Percentiles rank a stretch among this genome's conserved stretches.
phyloP scores from a whole-genome alignment of 2,113 vertebrate genomes.

The Nothobranchius kuhntae region DNA sequence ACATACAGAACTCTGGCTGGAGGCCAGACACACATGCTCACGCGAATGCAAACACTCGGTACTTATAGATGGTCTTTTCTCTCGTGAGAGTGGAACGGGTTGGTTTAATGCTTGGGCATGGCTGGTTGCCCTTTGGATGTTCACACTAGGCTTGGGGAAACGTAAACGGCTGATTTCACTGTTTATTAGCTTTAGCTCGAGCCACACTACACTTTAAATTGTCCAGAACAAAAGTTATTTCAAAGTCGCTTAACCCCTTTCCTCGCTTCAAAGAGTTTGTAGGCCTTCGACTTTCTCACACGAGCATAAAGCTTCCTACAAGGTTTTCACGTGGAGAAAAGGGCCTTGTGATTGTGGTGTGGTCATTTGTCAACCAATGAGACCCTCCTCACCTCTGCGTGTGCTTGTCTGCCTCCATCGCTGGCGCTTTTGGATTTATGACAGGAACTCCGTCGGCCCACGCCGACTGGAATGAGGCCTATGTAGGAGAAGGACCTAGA shows the following conservation, averaged over 20 bases:
- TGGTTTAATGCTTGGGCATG: constrained; percentile 41
- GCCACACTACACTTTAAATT: constrained; percentile 21
- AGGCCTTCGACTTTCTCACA: constrained; percentile 4
- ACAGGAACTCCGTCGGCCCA: constrained; percentile 35
- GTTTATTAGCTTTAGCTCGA: constrained; percentile 41
- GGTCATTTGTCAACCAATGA: constrained; percentile 16
- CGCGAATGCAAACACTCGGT: constrained; percentile 6
- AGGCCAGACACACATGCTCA: constrained; percentile 14
- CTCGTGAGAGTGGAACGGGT: constrained; percentile 21
- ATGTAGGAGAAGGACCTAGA: constrained; percentile 23
- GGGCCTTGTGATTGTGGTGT: constrained; percentile 8
- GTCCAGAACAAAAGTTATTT: constrained; percentile 45
- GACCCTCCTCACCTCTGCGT: constrained; percentile 28
- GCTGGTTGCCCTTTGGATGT: constrained; percentile 41
- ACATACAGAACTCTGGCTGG: constrained; percentile 34
- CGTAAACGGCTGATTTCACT: constrained; percentile 45
- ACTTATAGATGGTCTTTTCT: constrained; percentile 7
- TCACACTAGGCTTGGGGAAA: constrained; percentile 24
- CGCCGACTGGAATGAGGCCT: constrained; percentile 46
- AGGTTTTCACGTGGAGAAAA: constrained; percentile 12
- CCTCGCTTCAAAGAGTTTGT: background rate
- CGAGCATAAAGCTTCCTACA: background rate
- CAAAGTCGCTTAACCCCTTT: constrained; percentile 19
- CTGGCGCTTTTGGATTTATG: constrained; percentile 33
- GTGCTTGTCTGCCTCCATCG: constrained; percentile 23